Conservation (phyloP, 2,888 invertebrate genomes). For the Zhuqinia jingwanae region DNA sequence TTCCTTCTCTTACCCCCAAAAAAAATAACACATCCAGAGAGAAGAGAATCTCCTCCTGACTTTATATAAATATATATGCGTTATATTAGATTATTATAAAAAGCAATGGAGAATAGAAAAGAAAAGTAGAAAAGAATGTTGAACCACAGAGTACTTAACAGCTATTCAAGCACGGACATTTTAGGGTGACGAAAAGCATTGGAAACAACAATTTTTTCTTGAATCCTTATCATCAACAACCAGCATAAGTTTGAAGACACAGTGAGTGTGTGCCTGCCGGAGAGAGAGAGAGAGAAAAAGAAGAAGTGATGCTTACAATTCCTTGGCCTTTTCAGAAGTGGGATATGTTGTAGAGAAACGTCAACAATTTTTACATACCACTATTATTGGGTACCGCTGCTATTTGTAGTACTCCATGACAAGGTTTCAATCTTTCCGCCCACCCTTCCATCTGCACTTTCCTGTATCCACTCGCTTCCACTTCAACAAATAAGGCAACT, state of each 20-base stretch:
- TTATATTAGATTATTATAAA: constrained; percentile 58
- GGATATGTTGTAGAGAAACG: constrained; percentile 58
- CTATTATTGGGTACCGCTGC: no score
- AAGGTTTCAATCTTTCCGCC: no score
- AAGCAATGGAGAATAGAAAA: constrained; percentile 50
- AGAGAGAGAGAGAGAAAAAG: constrained; percentile 33
- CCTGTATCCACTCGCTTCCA: no score
- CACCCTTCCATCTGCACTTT: no score
- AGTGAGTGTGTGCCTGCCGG: neutral
- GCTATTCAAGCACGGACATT: constrained; percentile 65
- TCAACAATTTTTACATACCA: constrained; percentile 41
- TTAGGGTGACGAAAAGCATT: constrained; percentile 70
- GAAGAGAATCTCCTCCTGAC: constrained; percentile 57
- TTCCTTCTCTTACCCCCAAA: constrained; percentile 59
- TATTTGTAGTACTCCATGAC: no score
- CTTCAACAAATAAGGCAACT: no score
- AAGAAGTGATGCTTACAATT: constrained; percentile 58
- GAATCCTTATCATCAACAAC: constrained; percentile 61
- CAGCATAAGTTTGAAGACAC: constrained; percentile 46
- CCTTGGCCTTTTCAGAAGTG: constrained; percentile 68
- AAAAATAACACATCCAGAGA: constrained; percentile 51
- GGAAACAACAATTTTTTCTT: constrained; percentile 57
- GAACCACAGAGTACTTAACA: constrained; percentile 70
- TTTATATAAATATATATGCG: constrained; percentile 60
- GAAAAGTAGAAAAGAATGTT: constrained; percentile 65